Percentiles rank a stretch among this genome's conserved stretches.
Conservation (phyloP, 2,113 vertebrate genomes). For the Vireo altiloquus region DNA sequence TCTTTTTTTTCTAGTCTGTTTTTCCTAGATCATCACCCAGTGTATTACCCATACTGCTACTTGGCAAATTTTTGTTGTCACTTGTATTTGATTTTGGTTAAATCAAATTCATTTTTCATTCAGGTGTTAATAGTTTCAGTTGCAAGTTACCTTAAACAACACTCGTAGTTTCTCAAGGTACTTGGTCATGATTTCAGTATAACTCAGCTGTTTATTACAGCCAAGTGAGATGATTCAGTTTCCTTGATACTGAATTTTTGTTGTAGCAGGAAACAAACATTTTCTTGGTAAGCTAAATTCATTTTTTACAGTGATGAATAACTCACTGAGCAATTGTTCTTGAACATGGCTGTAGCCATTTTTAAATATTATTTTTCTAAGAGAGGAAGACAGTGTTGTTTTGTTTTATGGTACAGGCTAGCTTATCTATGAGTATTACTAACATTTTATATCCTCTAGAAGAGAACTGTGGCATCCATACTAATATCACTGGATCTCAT, state of each 20-base stretch:
- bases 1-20: not conserved
- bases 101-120: not conserved
- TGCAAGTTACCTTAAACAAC: not conserved
- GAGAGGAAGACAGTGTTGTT: not conserved
- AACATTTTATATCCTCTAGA: not conserved
- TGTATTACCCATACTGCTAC: not conserved
- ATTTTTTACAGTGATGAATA: conserved; percentile 50
- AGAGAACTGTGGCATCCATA: not conserved
- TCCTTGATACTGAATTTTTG: conserved; percentile 47
- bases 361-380: conserved; percentile 16
- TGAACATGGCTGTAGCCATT: conserved; percentile 27
- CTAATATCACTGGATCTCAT: not conserved
- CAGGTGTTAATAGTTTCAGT: not conserved
- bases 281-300: conserved; percentile 44
- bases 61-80: not conserved
- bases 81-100: not conserved
- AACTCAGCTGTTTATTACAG: conserved; percentile 8
- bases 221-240: conserved; percentile 20
- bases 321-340: conserved; percentile 64
- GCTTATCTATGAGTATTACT: not conserved
- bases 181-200: not conserved
- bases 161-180: not conserved
- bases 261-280: conserved; percentile 58
- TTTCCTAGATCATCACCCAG: not conserved
- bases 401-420: not conserved